Evolutionary conservation across 2,888 invertebrate species (phyloP).

Genomic region (Eugnorisma glareosa): DNA sequence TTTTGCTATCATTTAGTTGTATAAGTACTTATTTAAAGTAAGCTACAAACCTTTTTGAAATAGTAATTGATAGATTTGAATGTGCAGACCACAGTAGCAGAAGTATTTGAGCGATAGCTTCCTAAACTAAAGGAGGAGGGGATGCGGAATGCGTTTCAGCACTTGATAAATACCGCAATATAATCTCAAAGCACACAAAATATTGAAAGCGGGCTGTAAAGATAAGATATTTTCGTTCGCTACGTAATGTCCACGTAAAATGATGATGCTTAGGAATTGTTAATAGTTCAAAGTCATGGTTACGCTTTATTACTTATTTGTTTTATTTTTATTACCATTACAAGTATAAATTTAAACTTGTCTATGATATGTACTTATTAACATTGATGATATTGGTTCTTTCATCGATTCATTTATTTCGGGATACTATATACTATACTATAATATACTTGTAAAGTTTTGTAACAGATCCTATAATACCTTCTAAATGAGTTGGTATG

Average conservation of each 20-base stretch:
- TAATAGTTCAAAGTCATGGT: conserved; percentile 20
- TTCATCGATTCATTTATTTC: background rate
- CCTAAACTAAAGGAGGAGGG: background rate
- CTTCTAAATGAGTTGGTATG: background rate
- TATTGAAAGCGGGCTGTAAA: conserved; percentile 14
- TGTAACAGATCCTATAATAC: background rate
- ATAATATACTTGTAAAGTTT: background rate
- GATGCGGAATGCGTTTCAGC: background rate
- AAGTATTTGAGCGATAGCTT: background rate
- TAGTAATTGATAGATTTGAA: background rate
- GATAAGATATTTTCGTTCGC: conserved; percentile 16
- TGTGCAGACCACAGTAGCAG: background rate
- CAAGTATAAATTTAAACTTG: conserved; percentile 6
- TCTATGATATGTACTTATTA: background rate
- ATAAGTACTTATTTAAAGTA: no score
- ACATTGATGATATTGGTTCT: background rate
- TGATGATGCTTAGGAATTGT: conserved; percentile 12
- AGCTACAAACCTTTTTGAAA: background rate
- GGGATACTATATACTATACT: background rate
- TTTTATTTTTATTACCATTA: conserved; percentile 13
- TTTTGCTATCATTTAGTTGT: background rate
- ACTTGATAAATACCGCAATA: conserved; percentile 1
- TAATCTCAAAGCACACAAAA: conserved; percentile 19
- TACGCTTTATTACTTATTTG: conserved; percentile 8
- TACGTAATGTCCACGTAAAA: conserved; percentile 14